Percentiles rank a stretch among this genome's conserved stretches.
Evolutionary conservation across 53 echinoderm and acorn worm genomes (phyloP).

Genomic region (Glandiceps talaboti): DNA sequence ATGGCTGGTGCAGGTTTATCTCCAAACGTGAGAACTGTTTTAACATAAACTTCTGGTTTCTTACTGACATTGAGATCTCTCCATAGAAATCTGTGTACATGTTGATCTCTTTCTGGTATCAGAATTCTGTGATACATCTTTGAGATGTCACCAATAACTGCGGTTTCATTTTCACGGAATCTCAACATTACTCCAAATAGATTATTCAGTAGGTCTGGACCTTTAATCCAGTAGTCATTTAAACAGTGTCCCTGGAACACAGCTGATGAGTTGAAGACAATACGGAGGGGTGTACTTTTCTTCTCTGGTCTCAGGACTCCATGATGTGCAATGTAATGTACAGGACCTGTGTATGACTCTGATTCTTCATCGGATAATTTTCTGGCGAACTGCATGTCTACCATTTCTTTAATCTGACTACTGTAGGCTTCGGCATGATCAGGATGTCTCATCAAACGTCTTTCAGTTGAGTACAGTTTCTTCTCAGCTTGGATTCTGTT

Average conservation of each 20-base stretch:
- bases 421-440: conserved; percentile 34
- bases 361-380: conserved; percentile 24
- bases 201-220: conserved; percentile 48
- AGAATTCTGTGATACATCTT: conserved; percentile 47
- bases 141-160: conserved; percentile 37
- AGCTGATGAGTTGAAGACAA: conserved; percentile 50
- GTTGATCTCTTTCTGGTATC: conserved; percentile 47
- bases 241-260: conserved; percentile 27
- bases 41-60: no score
- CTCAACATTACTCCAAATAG: conserved; percentile 37
- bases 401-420: conserved; percentile 41
- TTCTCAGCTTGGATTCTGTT: conserved; percentile 34
- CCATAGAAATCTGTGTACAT: conserved; percentile 37
- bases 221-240: conserved; percentile 45
- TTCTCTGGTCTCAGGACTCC: conserved; percentile 40
- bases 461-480: conserved; percentile 42
- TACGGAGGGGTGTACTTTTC: conserved; percentile 41
- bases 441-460: conserved; percentile 26
- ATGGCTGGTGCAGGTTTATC: no score
- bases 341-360: conserved; percentile 28
- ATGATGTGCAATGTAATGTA: conserved; percentile 50
- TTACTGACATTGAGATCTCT: no score
- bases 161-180: no score
- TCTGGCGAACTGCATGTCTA: conserved; percentile 39
- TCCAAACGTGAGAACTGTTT: no score